phyloP scores from a whole-genome alignment of 2,797 vertebrate genomes.

The Microhierax caerulescens region DNA sequence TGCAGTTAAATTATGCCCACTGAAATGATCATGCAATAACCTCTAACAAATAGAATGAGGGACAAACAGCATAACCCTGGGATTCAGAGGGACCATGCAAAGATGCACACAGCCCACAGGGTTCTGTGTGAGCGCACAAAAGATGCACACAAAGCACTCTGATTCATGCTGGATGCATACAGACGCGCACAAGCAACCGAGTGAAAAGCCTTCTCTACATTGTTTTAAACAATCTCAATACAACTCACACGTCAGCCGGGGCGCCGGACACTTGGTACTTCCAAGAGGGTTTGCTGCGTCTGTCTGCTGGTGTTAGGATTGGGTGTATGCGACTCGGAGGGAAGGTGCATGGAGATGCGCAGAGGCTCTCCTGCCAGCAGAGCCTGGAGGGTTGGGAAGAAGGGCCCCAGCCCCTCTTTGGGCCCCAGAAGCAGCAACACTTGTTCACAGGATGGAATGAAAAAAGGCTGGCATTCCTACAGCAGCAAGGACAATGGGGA shows the following conservation, averaged over 20 bases:
- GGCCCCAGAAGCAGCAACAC: conserved; percentile 42
- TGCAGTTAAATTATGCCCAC: not conserved
- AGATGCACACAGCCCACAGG: not conserved
- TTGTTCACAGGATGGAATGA: conserved; percentile 22
- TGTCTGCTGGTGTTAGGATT: not conserved
- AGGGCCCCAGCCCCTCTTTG: conserved; percentile 16
- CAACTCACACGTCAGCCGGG: not conserved
- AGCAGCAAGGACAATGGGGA: conserved; percentile 60
- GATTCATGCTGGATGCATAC: not conserved
- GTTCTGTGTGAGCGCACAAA: not conserved
- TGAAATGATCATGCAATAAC: not conserved
- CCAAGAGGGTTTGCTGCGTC: not conserved
- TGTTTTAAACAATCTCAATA: not conserved
- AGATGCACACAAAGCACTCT: not conserved
- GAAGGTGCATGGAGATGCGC: not conserved
- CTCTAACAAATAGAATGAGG: not conserved
- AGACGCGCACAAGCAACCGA: not conserved
- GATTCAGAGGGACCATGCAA: not conserved
- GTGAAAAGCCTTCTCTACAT: conserved; percentile 13
- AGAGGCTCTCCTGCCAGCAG: not conserved
- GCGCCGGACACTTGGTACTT: not conserved
- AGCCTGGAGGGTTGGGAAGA: not conserved
- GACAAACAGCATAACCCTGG: not conserved
- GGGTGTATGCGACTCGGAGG: not conserved
- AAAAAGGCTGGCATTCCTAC: conserved; percentile 49